A percentile compares a stretch with the other conserved stretches of the same genome.
These are phyloP conservation scores for Philaenus spumarius DNA, from an alignment of 1,140 invertebrate genomes.

Conservation along the genomic window DNA sequence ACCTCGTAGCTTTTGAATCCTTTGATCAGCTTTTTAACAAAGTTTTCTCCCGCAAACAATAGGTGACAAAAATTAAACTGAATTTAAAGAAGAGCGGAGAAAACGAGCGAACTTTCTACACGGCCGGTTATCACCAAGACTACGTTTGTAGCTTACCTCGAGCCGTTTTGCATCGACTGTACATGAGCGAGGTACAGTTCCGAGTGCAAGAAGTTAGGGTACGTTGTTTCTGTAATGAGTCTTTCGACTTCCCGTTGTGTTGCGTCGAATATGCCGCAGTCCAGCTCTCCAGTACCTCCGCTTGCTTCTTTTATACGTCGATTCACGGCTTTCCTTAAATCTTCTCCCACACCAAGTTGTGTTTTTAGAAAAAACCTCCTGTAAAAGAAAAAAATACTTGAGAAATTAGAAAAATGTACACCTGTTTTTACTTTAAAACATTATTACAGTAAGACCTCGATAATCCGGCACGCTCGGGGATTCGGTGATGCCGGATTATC, in stretches of 20 bases:
- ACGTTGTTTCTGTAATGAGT: conserved; percentile 75
- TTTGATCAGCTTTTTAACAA: too few relatives aligned
- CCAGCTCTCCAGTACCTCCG: conserved; percentile 29
- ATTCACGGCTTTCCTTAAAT: conserved; percentile 60
- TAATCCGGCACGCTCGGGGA: too few relatives aligned
- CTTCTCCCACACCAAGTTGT: conserved; percentile 72
- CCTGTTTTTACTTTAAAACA: too few relatives aligned
- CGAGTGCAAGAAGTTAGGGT: conserved; percentile 84
- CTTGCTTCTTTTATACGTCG: conserved; percentile 54
- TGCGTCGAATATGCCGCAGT: conserved; percentile 52
- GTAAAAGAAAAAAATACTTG: conserved; percentile 30
- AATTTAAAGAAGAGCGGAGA: too few relatives aligned
- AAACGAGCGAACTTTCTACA: background rate
- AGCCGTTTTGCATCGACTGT: conserved; percentile 47
- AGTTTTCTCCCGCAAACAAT: too few relatives aligned
- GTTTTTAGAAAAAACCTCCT: conserved; percentile 73
- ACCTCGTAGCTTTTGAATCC: too few relatives aligned
- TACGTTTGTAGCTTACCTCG: conserved; percentile 7
- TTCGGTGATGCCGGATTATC: too few relatives aligned
- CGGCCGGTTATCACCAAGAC: background rate
- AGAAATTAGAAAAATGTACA: too few relatives aligned
- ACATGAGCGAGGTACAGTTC: conserved; percentile 87
- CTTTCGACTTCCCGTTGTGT: conserved; percentile 69
- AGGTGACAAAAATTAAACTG: too few relatives aligned
- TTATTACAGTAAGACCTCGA: too few relatives aligned